Conservation (phyloP, 2,797 vertebrate species). For the Anableps anableps region DNA sequence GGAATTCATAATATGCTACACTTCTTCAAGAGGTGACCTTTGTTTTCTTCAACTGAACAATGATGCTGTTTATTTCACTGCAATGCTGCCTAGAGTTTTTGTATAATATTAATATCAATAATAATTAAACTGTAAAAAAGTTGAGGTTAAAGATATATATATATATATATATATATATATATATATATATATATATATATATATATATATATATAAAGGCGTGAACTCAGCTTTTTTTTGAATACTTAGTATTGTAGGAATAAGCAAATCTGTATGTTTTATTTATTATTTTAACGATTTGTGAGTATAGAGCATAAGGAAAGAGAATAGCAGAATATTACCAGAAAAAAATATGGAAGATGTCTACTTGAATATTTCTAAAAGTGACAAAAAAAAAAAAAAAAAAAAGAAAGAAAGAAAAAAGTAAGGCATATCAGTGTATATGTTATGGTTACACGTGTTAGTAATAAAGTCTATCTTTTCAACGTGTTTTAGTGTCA, state of each 20-base stretch:
- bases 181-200: conserved; percentile 82
- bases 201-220: conserved; percentile 71
- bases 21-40: conserved; percentile 78
- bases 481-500: conserved; percentile 83
- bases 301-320: conserved; percentile 88
- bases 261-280: conserved; percentile 91
- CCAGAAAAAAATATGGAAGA: conserved; percentile 88
- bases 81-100: conserved; percentile 86
- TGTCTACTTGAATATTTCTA: conserved; percentile 95
- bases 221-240: conserved; percentile 87
- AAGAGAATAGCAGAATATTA: conserved; percentile 89
- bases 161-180: conserved; percentile 16
- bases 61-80: conserved; percentile 85
- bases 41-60: conserved; percentile 75
- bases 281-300: conserved; percentile 96
- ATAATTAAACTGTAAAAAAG: conserved; percentile 83
- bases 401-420: conserved; percentile 73
- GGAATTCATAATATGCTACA: conserved; percentile 79
- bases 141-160: conserved; percentile 83
- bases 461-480: conserved; percentile 92
- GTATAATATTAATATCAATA: conserved; percentile 86
- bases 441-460: conserved; percentile 89
- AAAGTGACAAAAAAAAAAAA: conserved; percentile 74
- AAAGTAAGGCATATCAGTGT: conserved; percentile 89
- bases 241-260: conserved; percentile 90